Percentiles rank a stretch among this genome's conserved stretches.
phyloP scores from a whole-genome alignment of 2,888 invertebrate species.

The Orthosia gothica region DNA sequence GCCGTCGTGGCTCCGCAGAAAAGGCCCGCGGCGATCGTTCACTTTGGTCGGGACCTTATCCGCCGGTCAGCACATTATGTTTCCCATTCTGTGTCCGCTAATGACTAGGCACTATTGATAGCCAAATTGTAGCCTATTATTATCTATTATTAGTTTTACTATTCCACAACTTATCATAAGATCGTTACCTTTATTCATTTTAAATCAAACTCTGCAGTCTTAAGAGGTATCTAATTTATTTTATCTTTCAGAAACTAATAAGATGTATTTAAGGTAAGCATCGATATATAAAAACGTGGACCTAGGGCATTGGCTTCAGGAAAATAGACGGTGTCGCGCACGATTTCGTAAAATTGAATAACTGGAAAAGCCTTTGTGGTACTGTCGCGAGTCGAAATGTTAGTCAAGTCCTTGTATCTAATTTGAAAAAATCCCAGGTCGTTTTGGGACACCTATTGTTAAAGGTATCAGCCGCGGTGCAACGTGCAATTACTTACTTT shows the following conservation, averaged over 20 bases:
- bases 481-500: background rate
- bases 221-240: slow-evolving; percentile 1
- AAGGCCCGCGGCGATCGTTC: slow-evolving; percentile 44
- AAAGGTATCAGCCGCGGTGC: background rate
- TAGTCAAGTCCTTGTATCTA: slow-evolving; percentile 34
- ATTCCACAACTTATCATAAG: slow-evolving; percentile 36
- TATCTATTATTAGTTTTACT: slow-evolving; percentile 57
- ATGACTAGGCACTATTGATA: slow-evolving; percentile 66
- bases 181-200: slow-evolving; percentile 21
- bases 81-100: slow-evolving; percentile 57
- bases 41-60: slow-evolving; percentile 49
- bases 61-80: slow-evolving; percentile 50
- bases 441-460: slow-evolving; percentile 10
- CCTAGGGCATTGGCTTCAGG: slow-evolving; percentile 60
- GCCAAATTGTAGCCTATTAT: slow-evolving; percentile 51
- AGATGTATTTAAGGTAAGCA: background rate
- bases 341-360: slow-evolving; percentile 65
- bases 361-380: slow-evolving; percentile 55
- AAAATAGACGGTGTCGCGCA: slow-evolving; percentile 56
- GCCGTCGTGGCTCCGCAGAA: slow-evolving; percentile 14
- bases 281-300: slow-evolving; percentile 25
- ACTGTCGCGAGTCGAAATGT: slow-evolving; percentile 41
- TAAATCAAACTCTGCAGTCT: slow-evolving; percentile 16
- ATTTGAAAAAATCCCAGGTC: background rate
- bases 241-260: slow-evolving; percentile 7